Conservation (phyloP, 2,797 vertebrate species). For the Diplodus sargus region DNA sequence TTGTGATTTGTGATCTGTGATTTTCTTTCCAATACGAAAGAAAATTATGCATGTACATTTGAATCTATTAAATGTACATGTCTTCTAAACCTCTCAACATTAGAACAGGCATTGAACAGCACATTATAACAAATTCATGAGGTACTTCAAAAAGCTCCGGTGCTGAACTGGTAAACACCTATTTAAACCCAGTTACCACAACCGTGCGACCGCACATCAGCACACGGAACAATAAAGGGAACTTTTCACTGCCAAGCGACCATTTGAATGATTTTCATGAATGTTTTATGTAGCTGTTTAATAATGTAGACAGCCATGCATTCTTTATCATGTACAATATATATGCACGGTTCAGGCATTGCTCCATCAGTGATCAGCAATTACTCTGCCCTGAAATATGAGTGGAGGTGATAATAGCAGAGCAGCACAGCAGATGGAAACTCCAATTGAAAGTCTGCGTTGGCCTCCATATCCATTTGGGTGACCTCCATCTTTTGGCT, state of each 20-base stretch:
- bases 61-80: background rate
- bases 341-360: conserved; percentile 43
- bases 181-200: conserved; percentile 50
- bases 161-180: conserved; percentile 37
- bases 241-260: conserved; percentile 23
- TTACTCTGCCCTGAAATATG: conserved; percentile 26
- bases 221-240: conserved; percentile 38
- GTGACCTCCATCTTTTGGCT: conserved; percentile 51
- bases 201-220: conserved; percentile 31
- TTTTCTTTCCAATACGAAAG: background rate
- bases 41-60: no score
- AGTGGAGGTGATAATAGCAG: conserved; percentile 27
- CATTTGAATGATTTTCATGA: conserved; percentile 56
- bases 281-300: conserved; percentile 64
- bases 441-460: conserved; percentile 21
- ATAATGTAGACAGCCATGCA: conserved; percentile 72
- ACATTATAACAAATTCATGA: conserved; percentile 40
- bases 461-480: conserved; percentile 39
- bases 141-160: conserved; percentile 11
- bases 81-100: background rate
- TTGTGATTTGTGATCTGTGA: no score
- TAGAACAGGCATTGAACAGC: background rate
- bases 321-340: conserved; percentile 64
- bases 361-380: conserved; percentile 30
- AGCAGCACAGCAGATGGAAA: conserved; percentile 41